Conservation (phyloP, 1,140 invertebrate genomes). For the Brachionus rubens region DNA sequence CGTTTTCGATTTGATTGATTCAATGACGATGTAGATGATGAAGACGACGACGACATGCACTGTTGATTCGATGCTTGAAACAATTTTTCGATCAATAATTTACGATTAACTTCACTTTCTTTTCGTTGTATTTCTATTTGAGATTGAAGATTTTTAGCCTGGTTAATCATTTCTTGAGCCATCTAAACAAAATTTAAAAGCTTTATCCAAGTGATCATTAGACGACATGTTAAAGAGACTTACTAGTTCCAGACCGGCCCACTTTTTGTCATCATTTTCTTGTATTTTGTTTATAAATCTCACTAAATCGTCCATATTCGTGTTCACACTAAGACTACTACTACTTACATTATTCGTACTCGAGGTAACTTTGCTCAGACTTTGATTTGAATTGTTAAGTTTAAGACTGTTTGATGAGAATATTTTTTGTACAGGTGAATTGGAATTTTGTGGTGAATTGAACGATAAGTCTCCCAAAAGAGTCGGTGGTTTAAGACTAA, state of each 20-base stretch:
- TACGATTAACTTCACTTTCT: constrained; percentile 15
- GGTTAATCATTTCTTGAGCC: constrained; percentile 25
- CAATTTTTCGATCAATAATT: not conserved
- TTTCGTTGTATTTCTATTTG: constrained; percentile 20
- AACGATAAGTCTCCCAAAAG: not conserved
- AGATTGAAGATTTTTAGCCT: constrained; percentile 8
- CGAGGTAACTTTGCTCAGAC: not conserved
- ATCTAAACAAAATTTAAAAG: not conserved
- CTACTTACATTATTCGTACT: no score
- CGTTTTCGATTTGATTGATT: constrained; percentile 2
- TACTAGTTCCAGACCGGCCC: constrained; percentile 1
- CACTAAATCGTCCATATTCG: not conserved
- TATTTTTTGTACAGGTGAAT: not conserved
- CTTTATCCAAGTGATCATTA: not conserved
- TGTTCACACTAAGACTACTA: not conserved
- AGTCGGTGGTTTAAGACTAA: constrained; percentile 43
- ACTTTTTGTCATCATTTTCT: constrained; percentile 27
- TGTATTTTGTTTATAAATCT: constrained; percentile 28
- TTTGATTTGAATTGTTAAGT: not conserved
- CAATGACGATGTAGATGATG: not conserved
- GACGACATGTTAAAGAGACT: not conserved
- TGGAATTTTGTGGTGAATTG: constrained; percentile 14
- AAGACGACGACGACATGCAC: not conserved
- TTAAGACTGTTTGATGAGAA: not conserved
- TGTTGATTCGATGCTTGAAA: not conserved